A percentile compares a stretch with the other conserved stretches of the same genome.
phyloP scores from a whole-genome alignment of 2,113 vertebrate genomes.

The Theristicus caerulescens region DNA sequence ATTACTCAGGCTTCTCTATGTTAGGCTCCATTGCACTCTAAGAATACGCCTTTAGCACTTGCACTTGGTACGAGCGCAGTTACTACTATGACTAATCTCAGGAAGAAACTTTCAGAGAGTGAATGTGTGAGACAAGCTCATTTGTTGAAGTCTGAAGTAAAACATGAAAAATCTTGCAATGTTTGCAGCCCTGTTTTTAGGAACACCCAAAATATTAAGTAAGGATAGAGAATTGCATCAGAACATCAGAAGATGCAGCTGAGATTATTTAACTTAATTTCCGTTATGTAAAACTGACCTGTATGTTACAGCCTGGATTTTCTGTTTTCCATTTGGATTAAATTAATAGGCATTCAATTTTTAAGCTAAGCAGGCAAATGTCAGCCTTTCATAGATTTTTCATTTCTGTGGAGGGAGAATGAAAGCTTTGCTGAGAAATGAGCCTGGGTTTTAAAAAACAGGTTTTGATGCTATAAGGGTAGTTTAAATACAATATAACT shows the following conservation, averaged over 20 bases:
- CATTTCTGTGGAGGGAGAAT: neutral
- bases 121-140: neutral
- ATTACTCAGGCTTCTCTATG: neutral
- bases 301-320: neutral
- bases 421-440: neutral
- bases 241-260: neutral
- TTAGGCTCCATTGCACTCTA: neutral
- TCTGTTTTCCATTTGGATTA: neutral
- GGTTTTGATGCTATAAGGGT: neutral
- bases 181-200: neutral
- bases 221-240: neutral
- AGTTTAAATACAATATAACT: neutral
- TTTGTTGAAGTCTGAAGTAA: neutral
- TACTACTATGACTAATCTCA: neutral
- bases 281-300: neutral
- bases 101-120: neutral
- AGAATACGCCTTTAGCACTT: neutral
- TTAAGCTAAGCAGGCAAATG: neutral
- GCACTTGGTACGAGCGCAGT: accelerated
- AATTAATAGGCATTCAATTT: neutral
- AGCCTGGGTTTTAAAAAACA: neutral
- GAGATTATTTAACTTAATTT: neutral
- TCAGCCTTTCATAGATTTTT: neutral
- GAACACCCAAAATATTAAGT: neutral
- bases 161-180: neutral